These are phyloP conservation scores for Delphinus delphis DNA, from an alignment of 2,113 vertebrate species.

Conservation along the genomic window DNA sequence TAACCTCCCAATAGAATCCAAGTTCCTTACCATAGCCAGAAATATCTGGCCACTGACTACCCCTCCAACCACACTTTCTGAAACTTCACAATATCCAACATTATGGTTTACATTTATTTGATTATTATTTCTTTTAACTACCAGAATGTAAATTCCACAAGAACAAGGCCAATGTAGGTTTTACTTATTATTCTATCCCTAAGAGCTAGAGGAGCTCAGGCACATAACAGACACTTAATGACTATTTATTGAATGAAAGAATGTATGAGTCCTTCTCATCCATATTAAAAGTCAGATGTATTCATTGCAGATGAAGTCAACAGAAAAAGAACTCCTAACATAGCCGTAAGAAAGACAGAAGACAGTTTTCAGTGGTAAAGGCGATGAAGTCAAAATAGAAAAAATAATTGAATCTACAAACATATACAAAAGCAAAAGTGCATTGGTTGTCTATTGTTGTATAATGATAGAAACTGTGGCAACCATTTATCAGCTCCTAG, in stretches of 20 bases:
- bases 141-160: not conserved
- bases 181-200: not conserved
- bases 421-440: not conserved
- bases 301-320: not conserved
- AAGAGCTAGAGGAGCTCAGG: not conserved
- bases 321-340: not conserved
- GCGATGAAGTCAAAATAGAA: not conserved
- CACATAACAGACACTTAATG: not conserved
- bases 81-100: not conserved
- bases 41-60: not conserved
- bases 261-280: not conserved
- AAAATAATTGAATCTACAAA: not conserved
- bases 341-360: not conserved
- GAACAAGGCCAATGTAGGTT: not conserved
- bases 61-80: not conserved
- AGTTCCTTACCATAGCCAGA: not conserved
- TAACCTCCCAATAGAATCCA: not conserved
- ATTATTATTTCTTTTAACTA: not conserved
- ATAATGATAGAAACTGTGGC: not conserved
- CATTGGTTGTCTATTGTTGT: not conserved
- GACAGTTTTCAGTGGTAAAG: not conserved
- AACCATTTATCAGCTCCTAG: not conserved
- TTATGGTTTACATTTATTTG: not conserved
- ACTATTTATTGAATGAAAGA: not conserved
- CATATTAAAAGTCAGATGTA: not conserved